Evolutionary conservation across 2,113 vertebrate genomes (phyloP).

Genomic region (Fulica atra): DNA sequence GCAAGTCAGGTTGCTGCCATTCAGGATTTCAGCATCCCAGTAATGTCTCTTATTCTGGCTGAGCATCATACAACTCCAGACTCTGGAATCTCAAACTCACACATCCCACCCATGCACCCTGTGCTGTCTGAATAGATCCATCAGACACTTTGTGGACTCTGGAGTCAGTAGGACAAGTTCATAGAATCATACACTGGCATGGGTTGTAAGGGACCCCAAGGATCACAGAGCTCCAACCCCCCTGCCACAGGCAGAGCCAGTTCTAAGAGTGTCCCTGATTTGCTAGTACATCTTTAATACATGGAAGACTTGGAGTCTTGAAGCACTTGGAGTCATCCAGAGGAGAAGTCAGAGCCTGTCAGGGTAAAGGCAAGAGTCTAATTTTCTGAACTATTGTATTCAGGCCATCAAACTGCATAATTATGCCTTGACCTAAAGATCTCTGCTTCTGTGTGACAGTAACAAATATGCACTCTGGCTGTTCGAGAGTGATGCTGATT

Average conservation of each 20-base stretch:
- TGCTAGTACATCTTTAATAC: not conserved
- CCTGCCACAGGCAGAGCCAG: no score
- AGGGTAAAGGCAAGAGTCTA: not conserved
- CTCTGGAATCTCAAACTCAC: not conserved
- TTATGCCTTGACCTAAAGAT: not conserved
- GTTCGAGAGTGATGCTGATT: not conserved
- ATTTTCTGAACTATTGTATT: not conserved
- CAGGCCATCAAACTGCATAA: not conserved
- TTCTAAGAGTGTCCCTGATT: not conserved
- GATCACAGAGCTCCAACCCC: no score
- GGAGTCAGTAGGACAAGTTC: not conserved
- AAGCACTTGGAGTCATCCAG: not conserved
- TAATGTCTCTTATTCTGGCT: not conserved
- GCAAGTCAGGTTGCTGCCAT: rapidly evolving
- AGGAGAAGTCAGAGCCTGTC: not conserved
- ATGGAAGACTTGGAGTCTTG: not conserved
- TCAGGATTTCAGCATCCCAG: not conserved
- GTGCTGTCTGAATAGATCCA: not conserved
- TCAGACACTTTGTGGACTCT: not conserved
- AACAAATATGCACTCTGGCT: not conserved
- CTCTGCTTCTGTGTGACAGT: not conserved
- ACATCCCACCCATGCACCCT: not conserved
- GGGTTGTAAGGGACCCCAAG: no score
- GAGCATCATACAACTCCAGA: not conserved
- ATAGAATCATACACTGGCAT: no score